phyloP scores from a whole-genome alignment of 2,797 vertebrate species.

The Sebastes iracundus region DNA sequence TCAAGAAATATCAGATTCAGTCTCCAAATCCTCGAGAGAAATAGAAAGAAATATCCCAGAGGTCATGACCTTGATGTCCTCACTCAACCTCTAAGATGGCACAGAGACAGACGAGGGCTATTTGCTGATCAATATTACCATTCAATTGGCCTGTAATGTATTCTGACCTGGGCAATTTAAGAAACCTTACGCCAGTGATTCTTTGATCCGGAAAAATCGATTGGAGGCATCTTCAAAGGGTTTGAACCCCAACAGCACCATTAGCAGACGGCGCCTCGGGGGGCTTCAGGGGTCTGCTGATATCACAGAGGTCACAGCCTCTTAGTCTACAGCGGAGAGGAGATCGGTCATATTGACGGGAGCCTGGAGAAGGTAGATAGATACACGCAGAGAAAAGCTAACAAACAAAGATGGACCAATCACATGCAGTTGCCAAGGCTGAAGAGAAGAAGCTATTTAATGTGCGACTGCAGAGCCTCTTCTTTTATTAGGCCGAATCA shows the following conservation, averaged over 20 bases:
- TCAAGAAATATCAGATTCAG: background rate
- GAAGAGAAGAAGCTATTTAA: conserved; percentile 20
- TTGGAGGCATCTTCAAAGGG: conserved; percentile 37
- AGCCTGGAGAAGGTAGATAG: conserved; percentile 25
- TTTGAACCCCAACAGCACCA: background rate
- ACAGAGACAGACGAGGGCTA: background rate
- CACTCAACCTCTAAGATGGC: conserved; percentile 8
- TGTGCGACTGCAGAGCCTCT: background rate
- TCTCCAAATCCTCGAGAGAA: background rate
- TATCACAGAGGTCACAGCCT: conserved; percentile 42
- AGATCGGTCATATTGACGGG: conserved; percentile 25
- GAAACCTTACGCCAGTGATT: conserved; percentile 49
- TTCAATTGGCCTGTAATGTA: conserved; percentile 45
- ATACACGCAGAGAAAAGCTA: background rate
- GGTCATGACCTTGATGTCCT: background rate
- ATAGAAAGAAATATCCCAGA: background rate
- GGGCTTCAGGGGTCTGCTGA: conserved; percentile 27
- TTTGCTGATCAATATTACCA: conserved; percentile 54
- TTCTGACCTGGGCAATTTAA: conserved; percentile 55
- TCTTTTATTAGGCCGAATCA: conserved; percentile 24
- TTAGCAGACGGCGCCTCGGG: conserved; percentile 19
- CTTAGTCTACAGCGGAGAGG: conserved; percentile 1
- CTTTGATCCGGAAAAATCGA: conserved; percentile 45
- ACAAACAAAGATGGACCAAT: conserved; percentile 26
- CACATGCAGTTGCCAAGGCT: conserved; percentile 26